Evolutionary conservation across 2,113 vertebrate genomes (phyloP), one percentile per base, ranked within the genome.

Genomic region (Herpailurus yagouaroundi): DNA sequence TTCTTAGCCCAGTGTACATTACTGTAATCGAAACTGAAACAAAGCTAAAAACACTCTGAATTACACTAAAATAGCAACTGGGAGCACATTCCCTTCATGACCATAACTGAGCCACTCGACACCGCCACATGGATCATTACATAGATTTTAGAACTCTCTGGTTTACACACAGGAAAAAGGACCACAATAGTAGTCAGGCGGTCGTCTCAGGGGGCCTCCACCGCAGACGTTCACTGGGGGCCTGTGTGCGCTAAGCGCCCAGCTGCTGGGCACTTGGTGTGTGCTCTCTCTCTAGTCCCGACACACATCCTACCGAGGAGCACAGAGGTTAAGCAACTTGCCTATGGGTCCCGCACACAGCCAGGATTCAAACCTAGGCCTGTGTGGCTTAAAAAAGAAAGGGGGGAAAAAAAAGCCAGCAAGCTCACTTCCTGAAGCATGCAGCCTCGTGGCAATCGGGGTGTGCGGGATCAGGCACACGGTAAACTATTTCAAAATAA

Each of bases 371-470:
- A 86, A 81, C 13, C 15, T 16, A 82, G 69, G 57, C 38, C 57
- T 21, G 19, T 13, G 23, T 11, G 48, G 50, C 27, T 74, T 69
- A 7, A 50, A 52, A 86, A 27, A 52, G 29, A 86, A 27, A 31
- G 45, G 8, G 8, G 45, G 45, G 45, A n/a, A 11, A n/a, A 90
- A 1, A 0, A 74, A 55, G 9, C 0, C 15, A 11, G 3, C 0
- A 36, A 3, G 23, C 41, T 29, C 50, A 2, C 4, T 50, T 57
- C 60, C 52, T 60, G 74, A 38, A 0, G 12, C 19, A 7, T 12
- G 21, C 11, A 29, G 64, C 57, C 64, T 87, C 68, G 25, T 1
- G 45, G 36, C 69, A 82, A n/a, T 8, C 21, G 23, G 50, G 50
- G 15, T 63, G 27, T 6, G 12, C 4, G 23, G 16, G 9, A 41